Evolutionary conservation across 2,797 vertebrate species (phyloP), one percentile per base, ranked within the genome.

Genomic region (Poecilia velifera): DNA sequence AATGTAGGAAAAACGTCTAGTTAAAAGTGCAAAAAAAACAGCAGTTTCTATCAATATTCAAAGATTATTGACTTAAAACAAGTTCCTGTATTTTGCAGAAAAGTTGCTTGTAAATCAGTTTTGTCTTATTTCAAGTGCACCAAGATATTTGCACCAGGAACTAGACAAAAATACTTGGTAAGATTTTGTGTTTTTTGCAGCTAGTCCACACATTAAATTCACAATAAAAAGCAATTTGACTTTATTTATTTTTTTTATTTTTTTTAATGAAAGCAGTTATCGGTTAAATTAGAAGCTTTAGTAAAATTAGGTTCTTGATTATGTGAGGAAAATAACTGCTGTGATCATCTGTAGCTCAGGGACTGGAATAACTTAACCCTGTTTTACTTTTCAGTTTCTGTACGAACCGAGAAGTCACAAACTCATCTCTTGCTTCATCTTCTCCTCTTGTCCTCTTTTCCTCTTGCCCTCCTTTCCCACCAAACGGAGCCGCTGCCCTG

Each of bases 381-480:
- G 39, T 66, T 6, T 51, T 51, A 18, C 8, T 66, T 57, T 74
- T 49, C 34, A 51, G 72, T 78, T 87, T 71, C 74, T 66, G 49
- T n/a, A 45, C 49, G 25, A 79, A 80, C 73, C 73, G 68, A 73
- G 62, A 66, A 31, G 77, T 85, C 68, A 80, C 43, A 84, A 76
- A 57, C 31, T 55, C 64, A 4, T 64, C 53, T 81, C 70, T 49
- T 78, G 72, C 68, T 86, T 85, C 80, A 84, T 82, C 81, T 75
- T 74, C 79, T 88, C 86, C 73, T 73, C 83, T 76, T 87, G 78
- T 83, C 77, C 88, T 77, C 53, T 46, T 85, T 87, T 79, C 53
- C 76, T 80, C 73, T 74, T 77, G 72, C 64, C 80, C 86, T 86
- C 75, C 41, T 86, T 83, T 74, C 74, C 62, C 59, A 73, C 78